phyloP scores from a whole-genome alignment of 2,888 invertebrate genomes.

The Ormyrus labotus region DNA sequence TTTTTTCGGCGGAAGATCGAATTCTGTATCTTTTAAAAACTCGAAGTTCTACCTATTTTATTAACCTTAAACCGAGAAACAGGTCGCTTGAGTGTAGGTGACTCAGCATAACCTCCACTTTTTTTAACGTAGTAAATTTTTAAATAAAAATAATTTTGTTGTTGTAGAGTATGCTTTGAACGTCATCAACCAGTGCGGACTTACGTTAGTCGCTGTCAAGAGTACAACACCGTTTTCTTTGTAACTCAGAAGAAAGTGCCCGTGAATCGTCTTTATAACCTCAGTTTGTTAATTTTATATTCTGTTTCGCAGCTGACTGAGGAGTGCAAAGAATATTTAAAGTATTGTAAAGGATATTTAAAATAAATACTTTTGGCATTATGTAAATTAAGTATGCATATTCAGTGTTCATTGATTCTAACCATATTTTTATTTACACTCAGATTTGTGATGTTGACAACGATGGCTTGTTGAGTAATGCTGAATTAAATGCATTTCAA shows the following conservation, averaged over 20 bases:
- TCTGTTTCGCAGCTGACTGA: slow-evolving; percentile 87
- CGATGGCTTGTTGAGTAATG: slow-evolving; percentile 95
- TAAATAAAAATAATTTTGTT: not conserved
- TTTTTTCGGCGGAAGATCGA: slow-evolving; percentile 99
- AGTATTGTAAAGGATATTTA: slow-evolving; percentile 96
- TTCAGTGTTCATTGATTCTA: no score
- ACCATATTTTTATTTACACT: slow-evolving; percentile 45
- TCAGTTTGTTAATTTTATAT: not conserved
- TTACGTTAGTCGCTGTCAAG: slow-evolving; percentile 97
- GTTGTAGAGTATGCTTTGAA: slow-evolving; percentile 97
- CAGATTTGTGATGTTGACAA: slow-evolving; percentile 96
- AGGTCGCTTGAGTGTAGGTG: not conserved
- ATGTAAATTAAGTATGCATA: slow-evolving; percentile 7
- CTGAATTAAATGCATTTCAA: slow-evolving; percentile 97
- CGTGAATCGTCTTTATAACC: slow-evolving; percentile 75
- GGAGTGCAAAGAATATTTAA: slow-evolving; percentile 84
- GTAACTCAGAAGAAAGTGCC: slow-evolving; percentile 99
- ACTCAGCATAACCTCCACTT: slow-evolving; percentile 71
- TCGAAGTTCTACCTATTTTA: slow-evolving; percentile 52
- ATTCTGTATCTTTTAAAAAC: no score
- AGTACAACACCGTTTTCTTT: slow-evolving; percentile 95
- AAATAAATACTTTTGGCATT: slow-evolving; percentile 79
- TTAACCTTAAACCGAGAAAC: slow-evolving; percentile 24
- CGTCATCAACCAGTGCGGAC: slow-evolving; percentile 98
- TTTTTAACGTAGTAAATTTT: slow-evolving; percentile 60